Evolutionary conservation across 92 coral and sea anemone species (phyloP), one percentile per base, ranked within the genome.

Genomic region (Porites evermanni): DNA sequence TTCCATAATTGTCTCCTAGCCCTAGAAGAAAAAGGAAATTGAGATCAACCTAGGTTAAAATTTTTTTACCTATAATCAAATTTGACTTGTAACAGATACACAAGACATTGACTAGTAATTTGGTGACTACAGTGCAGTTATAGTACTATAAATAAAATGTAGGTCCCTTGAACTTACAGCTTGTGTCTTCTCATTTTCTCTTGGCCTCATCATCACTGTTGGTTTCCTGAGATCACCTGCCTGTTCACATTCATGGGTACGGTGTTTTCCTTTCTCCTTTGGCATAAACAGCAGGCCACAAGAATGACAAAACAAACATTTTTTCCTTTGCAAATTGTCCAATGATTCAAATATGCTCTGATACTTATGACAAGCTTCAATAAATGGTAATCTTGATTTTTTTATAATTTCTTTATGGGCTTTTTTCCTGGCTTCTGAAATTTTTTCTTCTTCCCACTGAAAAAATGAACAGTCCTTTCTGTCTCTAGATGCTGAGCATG

Each of bases 401-500:
- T 84, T 75, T 44, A 95, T 91, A 13, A 97, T 95, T 69, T 90
- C 93, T 58, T 91, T 70, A 64, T 97, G 98, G 14, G 89, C 96
- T 47, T 95, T 76, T 65, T 79, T 75, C 20, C 98, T 93, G 74
- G 91, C 81, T 24, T 80, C 81, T n/a, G 98, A 89, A 12, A 95
- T 79, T 73, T 91, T 83, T 74, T 97, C 99, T 84, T 93, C 94
- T 67, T 92, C 95, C 99, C 98, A 97, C 83, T 97, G 98, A 80
- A 97, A 97, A 86, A 97, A 97, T 54, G 93, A 70, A 84, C 99
- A 97, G 56, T 90, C 91, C 80, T 95, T 97, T 81, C 95, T 92
- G 82, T 95, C 97, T 77, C 99, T 85, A 67, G 94, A 89, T 32
- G 99, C 99, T 70, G 99, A 97, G 81, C 99, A 97, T 63, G 99